phyloP scores from a whole-genome alignment of 1,140 invertebrate genomes.

The Octopus sinensis region DNA sequence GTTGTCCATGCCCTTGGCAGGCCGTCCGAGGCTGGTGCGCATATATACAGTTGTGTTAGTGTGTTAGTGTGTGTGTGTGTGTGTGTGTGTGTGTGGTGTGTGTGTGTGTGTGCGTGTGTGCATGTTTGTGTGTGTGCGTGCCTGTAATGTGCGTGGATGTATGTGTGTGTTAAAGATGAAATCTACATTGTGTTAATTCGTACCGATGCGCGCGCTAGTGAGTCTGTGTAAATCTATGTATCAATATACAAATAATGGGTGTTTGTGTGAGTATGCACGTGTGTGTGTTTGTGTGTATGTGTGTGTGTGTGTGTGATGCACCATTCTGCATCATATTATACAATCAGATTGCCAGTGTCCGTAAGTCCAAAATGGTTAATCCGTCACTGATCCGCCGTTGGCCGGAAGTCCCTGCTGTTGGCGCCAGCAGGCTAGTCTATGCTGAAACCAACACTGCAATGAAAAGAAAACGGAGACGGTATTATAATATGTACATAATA shows the following conservation, averaged over 20 bases:
- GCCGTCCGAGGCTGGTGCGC: too few relatives aligned
- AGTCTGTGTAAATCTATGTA: background rate
- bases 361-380: slow-evolving; percentile 15
- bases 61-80: too few relatives aligned
- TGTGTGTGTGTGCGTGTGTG: too few relatives aligned
- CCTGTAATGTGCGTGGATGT: too few relatives aligned
- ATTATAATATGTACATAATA: background rate
- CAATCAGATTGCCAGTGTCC: background rate
- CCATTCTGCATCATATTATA: background rate
- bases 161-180: too few relatives aligned
- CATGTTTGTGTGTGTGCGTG: too few relatives aligned
- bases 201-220: background rate
- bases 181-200: background rate
- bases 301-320: background rate
- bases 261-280: background rate
- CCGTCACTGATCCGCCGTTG: slow-evolving; percentile 38
- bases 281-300: background rate
- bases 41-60: too few relatives aligned
- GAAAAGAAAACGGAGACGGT: background rate
- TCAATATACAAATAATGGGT: background rate
- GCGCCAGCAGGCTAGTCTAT: slow-evolving; percentile 43
- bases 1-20: too few relatives aligned
- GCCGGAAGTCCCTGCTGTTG: slow-evolving; percentile 45
- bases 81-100: too few relatives aligned
- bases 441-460: slow-evolving; percentile 28